Evolutionary conservation across 2,888 invertebrate species (phyloP), one percentile per base, ranked within the genome.

Genomic region (Drosophila lutescens): DNA sequence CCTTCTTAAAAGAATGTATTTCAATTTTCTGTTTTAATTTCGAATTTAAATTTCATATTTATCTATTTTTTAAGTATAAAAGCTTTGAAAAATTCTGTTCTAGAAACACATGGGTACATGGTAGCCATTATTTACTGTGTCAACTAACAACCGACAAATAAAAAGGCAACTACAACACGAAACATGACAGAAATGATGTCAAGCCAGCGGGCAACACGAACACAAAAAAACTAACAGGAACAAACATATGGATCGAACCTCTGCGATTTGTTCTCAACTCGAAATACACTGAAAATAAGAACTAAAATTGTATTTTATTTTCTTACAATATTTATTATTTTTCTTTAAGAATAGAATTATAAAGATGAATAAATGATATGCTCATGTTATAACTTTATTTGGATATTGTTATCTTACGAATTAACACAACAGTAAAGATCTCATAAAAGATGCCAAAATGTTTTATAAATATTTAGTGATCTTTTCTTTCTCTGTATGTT

Each of bases 111-210:
- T 1, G 0, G 5, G 30, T 6, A 12, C 47, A 17, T 12, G n/a
- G 15, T 32, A 17, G 40, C 23, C 43, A 41, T 23, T 44, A 40
- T 51, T 46, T 43, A 74, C 67, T 54, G 54, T 66, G 17, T 17
- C 62, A 62, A 36, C 65, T 36, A 65, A 44, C 65, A 44, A 38
- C 17, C 43, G 51, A 63, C 62, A 55, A 65, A 61, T 55, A 55
- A 85, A 83, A 86, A 78, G 77, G 77, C 86, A 81, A 72, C 79
- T 54, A 56, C 77, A 75, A 67, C 80, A 73, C 55, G 50, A 86
- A 72, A 80, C 80, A 83, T 79, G 75, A 73, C 77, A 65, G 66
- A 69, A 62, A 79, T 86, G 82, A 83, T 83, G 82, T 83, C 82
- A 83, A 84, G 82, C 77, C 86, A 80, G 80, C 80, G 80, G 86